Percentiles rank a stretch among this genome's conserved stretches.
These are phyloP conservation scores for Amblyopsis rosae DNA, from an alignment of 2,113 vertebrate species.

Conservation along the genomic window DNA sequence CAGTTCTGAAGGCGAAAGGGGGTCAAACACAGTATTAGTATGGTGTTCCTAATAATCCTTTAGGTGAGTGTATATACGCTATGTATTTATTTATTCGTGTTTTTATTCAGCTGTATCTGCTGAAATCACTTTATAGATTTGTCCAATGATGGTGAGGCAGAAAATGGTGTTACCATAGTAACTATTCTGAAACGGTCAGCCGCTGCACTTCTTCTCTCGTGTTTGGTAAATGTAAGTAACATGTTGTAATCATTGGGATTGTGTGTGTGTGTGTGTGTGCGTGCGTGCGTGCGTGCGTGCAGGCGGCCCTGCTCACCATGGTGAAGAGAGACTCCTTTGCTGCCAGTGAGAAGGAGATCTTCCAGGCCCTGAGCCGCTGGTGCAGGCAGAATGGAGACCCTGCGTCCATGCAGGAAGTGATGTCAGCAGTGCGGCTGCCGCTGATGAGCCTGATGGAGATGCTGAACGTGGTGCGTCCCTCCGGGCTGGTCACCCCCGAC, in stretches of 20 bases:
- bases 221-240: background rate
- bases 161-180: no score
- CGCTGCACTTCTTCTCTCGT: background rate
- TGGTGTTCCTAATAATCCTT: no score
- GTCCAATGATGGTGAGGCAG: no score
- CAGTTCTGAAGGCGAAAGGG: no score
- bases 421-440: conserved; percentile 91
- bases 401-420: conserved; percentile 82
- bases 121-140: no score
- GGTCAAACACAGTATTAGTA: no score
- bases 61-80: no score
- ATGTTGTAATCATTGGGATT: background rate
- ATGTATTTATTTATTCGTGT: no score
- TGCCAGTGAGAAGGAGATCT: conserved; percentile 94
- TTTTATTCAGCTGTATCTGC: no score
- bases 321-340: conserved; percentile 93
- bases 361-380: conserved; percentile 93
- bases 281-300: background rate
- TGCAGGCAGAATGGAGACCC: conserved; percentile 90
- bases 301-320: conserved; percentile 89
- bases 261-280: background rate
- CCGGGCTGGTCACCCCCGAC: conserved; percentile 89
- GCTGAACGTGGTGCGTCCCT: conserved; percentile 92
- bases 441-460: conserved; percentile 96
- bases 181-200: background rate